Conservation (phyloP, 2,888 invertebrate genomes). For the Callimorpha dominula region DNA sequence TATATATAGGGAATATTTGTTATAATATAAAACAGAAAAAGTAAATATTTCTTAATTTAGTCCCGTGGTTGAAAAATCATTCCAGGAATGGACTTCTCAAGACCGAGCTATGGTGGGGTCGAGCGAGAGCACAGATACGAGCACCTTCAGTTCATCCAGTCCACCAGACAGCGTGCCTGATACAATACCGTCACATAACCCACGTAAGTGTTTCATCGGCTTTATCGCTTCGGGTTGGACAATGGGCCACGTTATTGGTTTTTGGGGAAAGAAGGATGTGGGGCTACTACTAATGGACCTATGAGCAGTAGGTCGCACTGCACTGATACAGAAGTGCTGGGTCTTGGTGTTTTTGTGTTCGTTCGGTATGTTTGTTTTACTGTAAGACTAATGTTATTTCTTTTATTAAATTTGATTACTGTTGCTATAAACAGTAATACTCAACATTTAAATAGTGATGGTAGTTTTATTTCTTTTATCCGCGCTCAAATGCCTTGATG, state of each 20-base stretch:
- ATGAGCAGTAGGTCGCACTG: background rate
- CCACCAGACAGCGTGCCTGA: constrained; percentile 76
- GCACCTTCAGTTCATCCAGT: constrained; percentile 80
- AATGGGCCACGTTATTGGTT: background rate
- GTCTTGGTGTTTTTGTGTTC: background rate
- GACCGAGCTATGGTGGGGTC: constrained; percentile 83
- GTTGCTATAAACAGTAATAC: no score
- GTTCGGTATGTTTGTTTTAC: no score
- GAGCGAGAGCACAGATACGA: constrained; percentile 80
- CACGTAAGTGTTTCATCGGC: constrained; percentile 51
- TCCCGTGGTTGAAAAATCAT: background rate
- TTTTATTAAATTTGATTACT: no score
- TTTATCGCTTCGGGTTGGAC: background rate
- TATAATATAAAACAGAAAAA: no score
- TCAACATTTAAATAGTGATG: no score
- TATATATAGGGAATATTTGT: no score
- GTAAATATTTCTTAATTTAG: background rate
- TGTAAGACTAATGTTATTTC: no score
- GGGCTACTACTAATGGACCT: background rate
- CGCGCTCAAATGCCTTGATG: no score
- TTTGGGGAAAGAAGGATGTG: background rate
- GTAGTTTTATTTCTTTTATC: no score
- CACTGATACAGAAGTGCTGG: background rate
- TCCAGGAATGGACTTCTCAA: constrained; percentile 78
- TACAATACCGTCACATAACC: constrained; percentile 41